Conservation (phyloP, 2,888 invertebrate genomes). For the Brachyptera risi region DNA sequence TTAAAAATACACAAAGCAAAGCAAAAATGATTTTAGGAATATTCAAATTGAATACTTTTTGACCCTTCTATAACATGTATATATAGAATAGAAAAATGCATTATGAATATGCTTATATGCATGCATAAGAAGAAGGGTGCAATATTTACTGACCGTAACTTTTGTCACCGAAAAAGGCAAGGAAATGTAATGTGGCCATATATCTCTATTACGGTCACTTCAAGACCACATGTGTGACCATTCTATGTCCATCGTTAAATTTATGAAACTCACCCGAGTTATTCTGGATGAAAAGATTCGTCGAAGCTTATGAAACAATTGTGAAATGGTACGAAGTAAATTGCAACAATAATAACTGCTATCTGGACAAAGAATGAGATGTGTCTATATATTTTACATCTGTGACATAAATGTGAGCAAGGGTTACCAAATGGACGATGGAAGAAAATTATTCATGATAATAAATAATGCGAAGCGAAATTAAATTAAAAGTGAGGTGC, state of each 20-base stretch:
- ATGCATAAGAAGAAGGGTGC: no score
- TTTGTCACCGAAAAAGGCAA: neutral
- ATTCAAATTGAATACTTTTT: no score
- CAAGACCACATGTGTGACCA: conserved; percentile 13
- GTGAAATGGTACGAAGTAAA: conserved; percentile 16
- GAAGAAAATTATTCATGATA: no score
- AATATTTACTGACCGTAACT: no score
- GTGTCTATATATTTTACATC: conserved; percentile 12
- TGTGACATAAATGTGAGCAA: neutral
- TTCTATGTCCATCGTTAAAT: neutral
- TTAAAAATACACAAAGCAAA: no score
- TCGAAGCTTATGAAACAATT: conserved; percentile 14
- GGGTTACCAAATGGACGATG: neutral
- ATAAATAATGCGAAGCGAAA: no score
- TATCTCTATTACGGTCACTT: conserved; percentile 16
- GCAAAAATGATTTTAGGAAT: no score
- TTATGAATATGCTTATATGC: no score
- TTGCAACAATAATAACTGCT: neutral
- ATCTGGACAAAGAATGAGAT: conserved; percentile 5
- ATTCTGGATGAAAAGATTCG: conserved; percentile 8
- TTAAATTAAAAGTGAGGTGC: no score
- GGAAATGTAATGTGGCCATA: conserved; percentile 7
- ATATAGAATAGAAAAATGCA: no score
- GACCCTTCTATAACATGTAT: no score
- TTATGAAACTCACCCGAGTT: conserved; percentile 1